Evolutionary conservation across 2,888 invertebrate genomes (phyloP).

Genomic region (Linyphia triangularis): DNA sequence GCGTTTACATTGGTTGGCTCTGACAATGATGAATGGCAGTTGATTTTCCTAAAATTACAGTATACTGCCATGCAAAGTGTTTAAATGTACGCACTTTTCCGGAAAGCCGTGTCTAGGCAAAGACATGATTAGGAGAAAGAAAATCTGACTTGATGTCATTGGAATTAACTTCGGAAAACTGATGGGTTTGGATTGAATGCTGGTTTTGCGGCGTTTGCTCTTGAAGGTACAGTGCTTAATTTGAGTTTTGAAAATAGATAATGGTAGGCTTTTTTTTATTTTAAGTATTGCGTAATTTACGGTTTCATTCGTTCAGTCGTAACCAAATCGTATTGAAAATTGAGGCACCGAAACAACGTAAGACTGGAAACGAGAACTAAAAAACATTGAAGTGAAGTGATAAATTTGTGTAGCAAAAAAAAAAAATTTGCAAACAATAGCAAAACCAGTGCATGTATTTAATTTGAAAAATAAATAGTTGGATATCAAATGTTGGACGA

Average conservation of each 20-base stretch:
- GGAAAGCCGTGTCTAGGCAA: slow-evolving; percentile 41
- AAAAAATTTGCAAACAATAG: too few species aligned
- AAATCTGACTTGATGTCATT: slow-evolving; percentile 54
- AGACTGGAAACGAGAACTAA: too few species aligned
- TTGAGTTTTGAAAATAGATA: slow-evolving; percentile 18
- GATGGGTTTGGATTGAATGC: slow-evolving; percentile 54
- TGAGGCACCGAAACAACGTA: too few species aligned
- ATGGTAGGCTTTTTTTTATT: slow-evolving; percentile 14
- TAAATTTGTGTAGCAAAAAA: too few species aligned
- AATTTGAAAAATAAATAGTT: too few species aligned
- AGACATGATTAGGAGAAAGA: neutral
- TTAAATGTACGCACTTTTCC: slow-evolving; percentile 64
- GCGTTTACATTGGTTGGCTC: slow-evolving; percentile 61
- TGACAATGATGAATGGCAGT: slow-evolving; percentile 72
- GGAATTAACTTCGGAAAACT: slow-evolving; percentile 41
- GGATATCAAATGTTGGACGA: too few species aligned
- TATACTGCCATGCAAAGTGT: slow-evolving; percentile 63
- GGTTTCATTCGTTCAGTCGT: slow-evolving; percentile 12
- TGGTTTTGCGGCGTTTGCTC: neutral
- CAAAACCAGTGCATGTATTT: too few species aligned
- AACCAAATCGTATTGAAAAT: too few species aligned
- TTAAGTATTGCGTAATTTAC: slow-evolving; percentile 29
- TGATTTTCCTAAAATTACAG: slow-evolving; percentile 63
- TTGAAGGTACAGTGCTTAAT: slow-evolving; percentile 41
- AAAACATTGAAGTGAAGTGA: too few species aligned